Base-by-base conservation (phyloP, 2,888 invertebrate species). In the Asteroscopus sphinx region DNA sequence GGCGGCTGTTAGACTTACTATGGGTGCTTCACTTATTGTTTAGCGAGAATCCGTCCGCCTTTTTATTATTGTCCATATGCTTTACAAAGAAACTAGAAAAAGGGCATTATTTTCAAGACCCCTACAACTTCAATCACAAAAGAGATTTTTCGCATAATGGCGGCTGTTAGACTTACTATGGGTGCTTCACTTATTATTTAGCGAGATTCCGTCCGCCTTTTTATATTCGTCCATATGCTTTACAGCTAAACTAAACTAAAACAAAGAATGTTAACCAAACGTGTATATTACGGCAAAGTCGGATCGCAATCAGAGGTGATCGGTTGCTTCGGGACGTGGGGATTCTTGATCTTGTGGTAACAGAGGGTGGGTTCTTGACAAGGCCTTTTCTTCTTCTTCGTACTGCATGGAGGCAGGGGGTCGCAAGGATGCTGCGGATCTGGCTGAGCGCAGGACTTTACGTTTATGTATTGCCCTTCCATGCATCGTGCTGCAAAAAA, bases 401-500 rank as follows among this genome's bases (percentile, higher is more conserved):
- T 35, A 15, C 68, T 77, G 66, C 81, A 81, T 0, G 70, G 68
- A 0, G 56, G 64, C 0, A 53, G 48, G 0, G 60, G 48, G 40
- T 83, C 82, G 28, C 81, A 78, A 0, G 79, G 69, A 36, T 83
- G 79, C 0, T 64, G 7, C 0, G 70, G 72, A 0, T 68, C 54
- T 0, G 46, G 28, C 2, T 63, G 57, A 0, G 26, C 13, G 42
- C 78, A 80, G 0, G 62, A 4, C n/a, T 66, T 74, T 0, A 66
- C 76, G 13, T 74, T 56, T 1, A 80, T 67, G 5, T 46, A 72
- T 0, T 40, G 42, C 0, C 77, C 80, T 0, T 68, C 26, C 0
- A 16, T 32, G 41, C 77, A 78, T 26, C 65, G 70, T 11, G 77
- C 81, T 85, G n/a, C n/a, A n/a, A n/a, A n/a, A n/a, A n/a, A n/a